A percentile compares a stretch with the other conserved stretches of the same genome.
These are phyloP conservation scores for Anguilla pacifica DNA, from an alignment of 2,797 vertebrate species.

Conservation along the genomic window DNA sequence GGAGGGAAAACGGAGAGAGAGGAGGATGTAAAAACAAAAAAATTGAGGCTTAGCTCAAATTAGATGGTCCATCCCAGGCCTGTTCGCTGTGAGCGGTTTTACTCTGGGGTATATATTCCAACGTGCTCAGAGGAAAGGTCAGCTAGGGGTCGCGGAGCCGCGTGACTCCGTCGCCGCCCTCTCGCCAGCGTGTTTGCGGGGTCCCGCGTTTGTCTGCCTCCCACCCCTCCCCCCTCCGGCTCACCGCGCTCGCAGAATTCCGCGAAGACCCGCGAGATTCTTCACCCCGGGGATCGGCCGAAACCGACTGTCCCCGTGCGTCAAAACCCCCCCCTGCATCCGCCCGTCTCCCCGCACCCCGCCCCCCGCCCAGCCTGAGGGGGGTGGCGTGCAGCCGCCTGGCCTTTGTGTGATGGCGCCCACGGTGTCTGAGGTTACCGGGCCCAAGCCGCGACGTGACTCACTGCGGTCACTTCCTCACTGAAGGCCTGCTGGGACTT, in stretches of 20 bases:
- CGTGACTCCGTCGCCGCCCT: conserved; percentile 22
- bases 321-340: not conserved
- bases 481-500: not conserved
- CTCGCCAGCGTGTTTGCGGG: not conserved
- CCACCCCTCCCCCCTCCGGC: not conserved
- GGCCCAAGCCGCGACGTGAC: not conserved
- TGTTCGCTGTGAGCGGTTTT: not conserved
- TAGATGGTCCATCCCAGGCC: not conserved
- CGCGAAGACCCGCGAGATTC: conserved; percentile 55
- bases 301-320: not conserved
- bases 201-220: conserved; percentile 1
- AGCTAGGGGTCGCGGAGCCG: conserved; percentile 43
- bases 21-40: not conserved
- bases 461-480: conserved; percentile 13
- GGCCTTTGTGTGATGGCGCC: not conserved
- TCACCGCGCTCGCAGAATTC: conserved; percentile 45
- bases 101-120: not conserved
- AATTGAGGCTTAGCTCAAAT: not conserved
- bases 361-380: not conserved
- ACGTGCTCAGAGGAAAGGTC: not conserved
- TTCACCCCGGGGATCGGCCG: conserved; percentile 4
- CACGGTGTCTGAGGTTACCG: not conserved
- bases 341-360: not conserved
- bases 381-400: not conserved
- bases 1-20: not conserved